A percentile compares a stretch with the other conserved stretches of the same genome.
phyloP scores from a whole-genome alignment of 2,113 vertebrate species.

The Malurus cyaneus region DNA sequence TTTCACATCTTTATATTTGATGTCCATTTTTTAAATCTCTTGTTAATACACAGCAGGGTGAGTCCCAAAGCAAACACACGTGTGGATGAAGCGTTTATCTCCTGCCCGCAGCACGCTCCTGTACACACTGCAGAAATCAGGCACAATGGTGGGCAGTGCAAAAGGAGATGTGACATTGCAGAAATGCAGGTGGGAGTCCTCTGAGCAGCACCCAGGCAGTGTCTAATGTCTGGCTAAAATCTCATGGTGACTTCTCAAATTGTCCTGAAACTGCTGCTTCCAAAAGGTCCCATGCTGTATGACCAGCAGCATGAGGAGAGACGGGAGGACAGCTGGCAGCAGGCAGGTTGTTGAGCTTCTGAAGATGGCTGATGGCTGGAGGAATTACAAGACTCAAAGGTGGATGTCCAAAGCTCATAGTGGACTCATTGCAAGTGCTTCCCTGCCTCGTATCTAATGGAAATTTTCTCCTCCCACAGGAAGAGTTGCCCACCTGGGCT shows the following conservation, averaged over 20 bases:
- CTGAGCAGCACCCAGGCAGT: not conserved
- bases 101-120: not conserved
- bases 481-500: not conserved
- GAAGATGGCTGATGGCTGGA: not conserved
- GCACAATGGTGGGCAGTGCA: not conserved
- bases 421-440: not conserved
- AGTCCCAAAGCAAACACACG: not conserved
- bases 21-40: not conserved
- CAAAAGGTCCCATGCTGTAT: not conserved
- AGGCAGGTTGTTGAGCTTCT: not conserved
- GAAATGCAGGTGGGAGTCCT: not conserved
- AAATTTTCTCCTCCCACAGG: not conserved
- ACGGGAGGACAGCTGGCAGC: not conserved
- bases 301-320: not conserved
- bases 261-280: not conserved
- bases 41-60: not conserved
- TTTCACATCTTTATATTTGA: slow-evolving; percentile 12
- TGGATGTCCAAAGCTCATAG: not conserved
- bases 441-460: not conserved
- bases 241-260: not conserved
- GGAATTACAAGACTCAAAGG: not conserved
- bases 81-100: not conserved
- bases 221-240: not conserved
- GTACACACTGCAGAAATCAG: not conserved
- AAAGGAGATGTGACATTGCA: not conserved